Evolutionary conservation across 1,140 invertebrate genomes (phyloP).

Genomic region (Drosophila sp.): DNA sequence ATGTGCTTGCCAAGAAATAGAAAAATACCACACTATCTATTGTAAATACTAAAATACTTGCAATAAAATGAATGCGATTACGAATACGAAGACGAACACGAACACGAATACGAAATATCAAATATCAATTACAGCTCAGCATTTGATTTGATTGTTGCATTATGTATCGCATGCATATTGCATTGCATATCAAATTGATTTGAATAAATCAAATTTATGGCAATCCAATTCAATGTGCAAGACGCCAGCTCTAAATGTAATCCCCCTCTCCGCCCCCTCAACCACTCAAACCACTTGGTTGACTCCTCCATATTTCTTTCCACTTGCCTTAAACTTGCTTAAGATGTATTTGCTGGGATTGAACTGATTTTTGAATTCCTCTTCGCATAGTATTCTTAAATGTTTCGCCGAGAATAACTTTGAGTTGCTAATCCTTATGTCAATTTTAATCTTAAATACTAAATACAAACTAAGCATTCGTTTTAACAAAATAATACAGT

Average conservation of each 20-base stretch:
- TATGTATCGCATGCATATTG: conserved; percentile 37
- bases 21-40: conserved; percentile 19
- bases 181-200: conserved; percentile 31
- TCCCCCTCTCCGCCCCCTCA: not conserved
- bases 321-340: too few relatives aligned
- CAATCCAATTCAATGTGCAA: conserved; percentile 18
- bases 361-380: too few relatives aligned
- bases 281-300: not conserved
- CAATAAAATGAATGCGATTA: conserved; percentile 16
- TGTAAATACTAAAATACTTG: not conserved
- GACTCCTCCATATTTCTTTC: not conserved
- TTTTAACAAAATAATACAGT: too few relatives aligned
- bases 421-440: too few relatives aligned
- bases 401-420: too few relatives aligned
- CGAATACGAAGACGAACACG: too few relatives aligned
- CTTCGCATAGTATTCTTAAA: too few relatives aligned
- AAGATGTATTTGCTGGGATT: too few relatives aligned
- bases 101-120: conserved; percentile 36
- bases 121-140: conserved; percentile 48
- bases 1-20: conserved; percentile 13
- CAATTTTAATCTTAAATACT: too few relatives aligned
- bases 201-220: conserved; percentile 35
- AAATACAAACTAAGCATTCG: too few relatives aligned
- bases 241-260: not conserved
- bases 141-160: conserved; percentile 54